Percentiles rank a stretch among this genome's conserved stretches.
phyloP scores from a whole-genome alignment of 2,888 invertebrate species.

The Ypsolopha sequella region DNA sequence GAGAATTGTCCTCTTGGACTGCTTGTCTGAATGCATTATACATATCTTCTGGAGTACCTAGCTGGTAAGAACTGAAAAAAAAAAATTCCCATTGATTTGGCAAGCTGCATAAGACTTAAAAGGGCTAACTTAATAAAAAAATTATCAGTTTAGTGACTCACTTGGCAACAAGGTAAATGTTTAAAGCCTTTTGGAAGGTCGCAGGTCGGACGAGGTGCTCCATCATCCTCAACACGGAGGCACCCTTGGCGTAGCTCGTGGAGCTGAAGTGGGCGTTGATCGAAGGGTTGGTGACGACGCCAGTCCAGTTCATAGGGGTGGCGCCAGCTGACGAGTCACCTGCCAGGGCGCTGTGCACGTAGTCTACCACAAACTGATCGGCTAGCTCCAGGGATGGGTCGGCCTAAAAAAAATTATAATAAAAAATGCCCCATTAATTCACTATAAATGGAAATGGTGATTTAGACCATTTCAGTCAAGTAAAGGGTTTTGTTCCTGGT shows the following conservation, averaged over 20 bases:
- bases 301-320: slow-evolving; percentile 58
- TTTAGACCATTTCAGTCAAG: too few species aligned
- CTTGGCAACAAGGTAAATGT: slow-evolving; percentile 68
- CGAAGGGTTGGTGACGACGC: slow-evolving; percentile 63
- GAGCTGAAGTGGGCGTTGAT: slow-evolving; percentile 73
- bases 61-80: slow-evolving; percentile 34
- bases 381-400: slow-evolving; percentile 41
- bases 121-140: neutral
- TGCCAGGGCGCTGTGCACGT: slow-evolving; percentile 74
- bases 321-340: slow-evolving; percentile 62
- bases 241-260: slow-evolving; percentile 79
- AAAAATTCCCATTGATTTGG: neutral
- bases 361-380: slow-evolving; percentile 77
- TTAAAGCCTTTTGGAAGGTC: slow-evolving; percentile 68
- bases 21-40: slow-evolving; percentile 43
- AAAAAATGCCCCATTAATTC: too few species aligned
- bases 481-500: too few species aligned
- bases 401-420: too few species aligned
- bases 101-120: neutral
- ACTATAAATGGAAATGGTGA: too few species aligned
- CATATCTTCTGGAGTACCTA: slow-evolving; percentile 43
- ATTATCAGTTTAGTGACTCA: slow-evolving; percentile 30
- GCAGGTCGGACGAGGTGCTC: slow-evolving; percentile 70
- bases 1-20: slow-evolving; percentile 32
- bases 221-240: slow-evolving; percentile 75